Percentiles rank a stretch among this genome's conserved stretches.
Conservation (phyloP, 2,888 invertebrate genomes). For the Xylophagus ater region DNA sequence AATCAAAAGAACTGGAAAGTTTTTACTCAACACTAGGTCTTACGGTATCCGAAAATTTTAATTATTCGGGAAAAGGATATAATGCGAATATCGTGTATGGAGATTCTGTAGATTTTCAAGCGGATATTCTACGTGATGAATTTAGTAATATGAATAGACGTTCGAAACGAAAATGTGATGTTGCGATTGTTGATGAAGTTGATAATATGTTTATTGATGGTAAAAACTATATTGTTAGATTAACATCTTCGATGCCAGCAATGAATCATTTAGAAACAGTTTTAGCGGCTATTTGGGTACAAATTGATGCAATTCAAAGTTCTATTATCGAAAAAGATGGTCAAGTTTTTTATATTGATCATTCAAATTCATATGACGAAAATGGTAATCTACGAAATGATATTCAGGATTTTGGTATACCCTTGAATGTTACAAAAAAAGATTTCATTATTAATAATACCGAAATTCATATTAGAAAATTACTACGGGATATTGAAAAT, state of each 20-base stretch:
- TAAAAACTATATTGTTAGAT: conserved; percentile 30
- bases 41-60: neutral
- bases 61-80: neutral
- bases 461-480: neutral
- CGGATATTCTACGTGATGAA: conserved; percentile 17
- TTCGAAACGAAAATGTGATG: conserved; percentile 22
- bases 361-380: too few relatives aligned
- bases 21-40: conserved; percentile 1
- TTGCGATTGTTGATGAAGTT: conserved; percentile 35
- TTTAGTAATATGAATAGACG: conserved; percentile 27
- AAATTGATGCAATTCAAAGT: conserved; percentile 14
- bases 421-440: too few relatives aligned
- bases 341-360: conserved; percentile 9
- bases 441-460: too few relatives aligned
- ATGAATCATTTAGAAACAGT: conserved; percentile 29
- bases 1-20: neutral
- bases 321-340: conserved; percentile 13
- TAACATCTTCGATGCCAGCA: conserved; percentile 29
- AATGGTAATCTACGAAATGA: too few relatives aligned
- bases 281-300: conserved; percentile 25
- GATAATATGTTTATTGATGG: conserved; percentile 37
- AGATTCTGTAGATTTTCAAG: conserved; percentile 1
- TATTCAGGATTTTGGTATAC: too few relatives aligned
- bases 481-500: neutral
- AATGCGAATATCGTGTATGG: conserved; percentile 6